Evolutionary conservation across 92 coral and sea anemone genomes (phyloP).

Genomic region (Epizoanthus scotinus): DNA sequence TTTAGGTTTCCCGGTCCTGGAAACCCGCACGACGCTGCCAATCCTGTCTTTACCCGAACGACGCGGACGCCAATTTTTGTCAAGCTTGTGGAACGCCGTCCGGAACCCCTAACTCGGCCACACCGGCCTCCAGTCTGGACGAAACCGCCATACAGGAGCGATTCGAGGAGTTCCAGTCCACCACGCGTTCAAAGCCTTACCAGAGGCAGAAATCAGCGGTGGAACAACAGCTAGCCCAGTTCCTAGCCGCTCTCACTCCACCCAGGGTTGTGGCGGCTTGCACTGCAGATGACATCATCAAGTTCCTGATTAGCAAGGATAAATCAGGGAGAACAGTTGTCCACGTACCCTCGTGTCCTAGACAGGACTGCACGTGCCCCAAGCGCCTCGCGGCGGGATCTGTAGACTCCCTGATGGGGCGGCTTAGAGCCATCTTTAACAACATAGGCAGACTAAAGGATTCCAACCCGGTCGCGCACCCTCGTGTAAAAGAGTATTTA

Average conservation of each 20-base stretch:
- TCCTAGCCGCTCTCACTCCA: conserved; percentile 36
- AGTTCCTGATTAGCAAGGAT: conserved; percentile 52
- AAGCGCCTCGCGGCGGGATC: conserved; percentile 39
- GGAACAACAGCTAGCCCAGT: conserved; percentile 33
- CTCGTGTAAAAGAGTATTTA: conserved; percentile 36
- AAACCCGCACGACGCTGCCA: conserved; percentile 44
- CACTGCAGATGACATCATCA: conserved; percentile 57
- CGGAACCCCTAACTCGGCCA: no score
- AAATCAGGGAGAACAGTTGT: conserved; percentile 14
- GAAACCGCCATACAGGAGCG: conserved; percentile 5
- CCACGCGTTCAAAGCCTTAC: conserved; percentile 25
- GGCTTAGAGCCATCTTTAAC: conserved; percentile 24
- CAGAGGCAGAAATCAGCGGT: conserved; percentile 48
- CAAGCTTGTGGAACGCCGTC: conserved; percentile 16
- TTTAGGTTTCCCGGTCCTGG: conserved; percentile 44
- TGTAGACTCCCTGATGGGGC: conserved; percentile 8
- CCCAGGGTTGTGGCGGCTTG: conserved; percentile 36
- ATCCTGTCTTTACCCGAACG: conserved; percentile 51
- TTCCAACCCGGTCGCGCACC: conserved; percentile 32
- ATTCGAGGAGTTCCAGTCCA: neutral
- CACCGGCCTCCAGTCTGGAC: neutral
- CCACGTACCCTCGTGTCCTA: neutral
- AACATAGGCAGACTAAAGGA: neutral
- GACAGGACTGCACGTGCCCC: conserved; percentile 15
- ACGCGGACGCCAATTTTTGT: conserved; percentile 52